A percentile compares a stretch with the other conserved stretches of the same genome.
phyloP scores from a whole-genome alignment of 2,888 invertebrate genomes.

The Corythucha ciliata region DNA sequence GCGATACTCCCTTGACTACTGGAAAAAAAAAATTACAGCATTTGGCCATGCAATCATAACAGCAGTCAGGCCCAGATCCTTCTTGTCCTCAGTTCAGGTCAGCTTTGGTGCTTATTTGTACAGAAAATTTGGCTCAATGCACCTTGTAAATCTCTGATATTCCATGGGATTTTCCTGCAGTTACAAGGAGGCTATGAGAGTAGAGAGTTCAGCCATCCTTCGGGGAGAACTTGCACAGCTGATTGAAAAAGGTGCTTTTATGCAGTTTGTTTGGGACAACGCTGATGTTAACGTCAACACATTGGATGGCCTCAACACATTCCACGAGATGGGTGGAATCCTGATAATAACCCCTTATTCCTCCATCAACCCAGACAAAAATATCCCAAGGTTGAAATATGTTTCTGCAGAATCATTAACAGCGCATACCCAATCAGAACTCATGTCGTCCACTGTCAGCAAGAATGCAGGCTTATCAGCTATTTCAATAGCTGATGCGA shows the following conservation, averaged over 20 bases:
- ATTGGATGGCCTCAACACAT: constrained; percentile 11
- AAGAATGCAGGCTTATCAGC: no score
- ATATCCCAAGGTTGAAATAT: constrained; percentile 9
- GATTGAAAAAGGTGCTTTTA: constrained; percentile 21
- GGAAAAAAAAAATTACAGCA: no score
- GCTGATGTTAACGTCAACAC: constrained; percentile 31
- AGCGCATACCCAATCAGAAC: no score
- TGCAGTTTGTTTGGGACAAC: constrained; percentile 32
- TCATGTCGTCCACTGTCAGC: no score
- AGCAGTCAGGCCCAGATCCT: no score
- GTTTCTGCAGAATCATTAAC: not conserved
- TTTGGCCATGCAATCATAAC: no score
- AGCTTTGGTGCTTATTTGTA: no score
- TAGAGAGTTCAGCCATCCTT: constrained; percentile 15
- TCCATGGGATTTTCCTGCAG: constrained; percentile 15
- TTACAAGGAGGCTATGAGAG: constrained; percentile 13
- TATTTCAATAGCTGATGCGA: no score
- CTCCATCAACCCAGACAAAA: constrained; percentile 1
- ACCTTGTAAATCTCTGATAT: constrained; percentile 11
- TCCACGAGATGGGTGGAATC: constrained; percentile 15
- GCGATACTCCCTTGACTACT: no score
- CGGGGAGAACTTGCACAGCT: not conserved
- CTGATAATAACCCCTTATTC: constrained; percentile 8
- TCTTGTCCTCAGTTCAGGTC: no score
- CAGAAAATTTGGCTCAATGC: no score